Conservation (phyloP, 2,888 invertebrate species). For the Pristionchus maxplancki region DNA sequence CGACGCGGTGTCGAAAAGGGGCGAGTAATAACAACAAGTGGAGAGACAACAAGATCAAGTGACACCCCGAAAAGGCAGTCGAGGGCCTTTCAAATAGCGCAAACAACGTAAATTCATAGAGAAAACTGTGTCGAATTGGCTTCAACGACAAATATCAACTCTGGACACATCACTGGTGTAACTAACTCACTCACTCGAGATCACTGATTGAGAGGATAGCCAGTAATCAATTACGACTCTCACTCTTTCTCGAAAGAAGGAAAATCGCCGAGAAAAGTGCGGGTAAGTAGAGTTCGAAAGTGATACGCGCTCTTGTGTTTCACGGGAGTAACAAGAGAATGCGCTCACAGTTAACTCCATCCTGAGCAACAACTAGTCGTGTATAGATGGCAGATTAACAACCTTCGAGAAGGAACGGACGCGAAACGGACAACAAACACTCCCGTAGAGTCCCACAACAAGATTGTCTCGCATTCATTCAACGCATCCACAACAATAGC, state of each 20-base stretch:
- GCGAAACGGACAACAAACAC: background rate
- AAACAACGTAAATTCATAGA: too few relatives aligned
- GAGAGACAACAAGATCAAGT: background rate
- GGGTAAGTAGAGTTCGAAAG: background rate
- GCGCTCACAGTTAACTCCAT: too few relatives aligned
- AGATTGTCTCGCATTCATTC: background rate
- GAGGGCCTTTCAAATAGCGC: too few relatives aligned
- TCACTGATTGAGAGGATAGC: background rate
- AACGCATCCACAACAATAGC: background rate
- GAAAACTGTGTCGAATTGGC: too few relatives aligned
- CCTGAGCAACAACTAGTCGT: background rate
- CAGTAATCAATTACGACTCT: background rate
- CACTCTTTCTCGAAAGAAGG: background rate
- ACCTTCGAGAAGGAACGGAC: background rate
- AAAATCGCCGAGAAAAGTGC: background rate
- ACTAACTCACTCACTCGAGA: background rate
- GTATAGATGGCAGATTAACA: background rate
- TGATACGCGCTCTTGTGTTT: background rate
- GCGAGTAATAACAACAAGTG: background rate
- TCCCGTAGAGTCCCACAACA: background rate
- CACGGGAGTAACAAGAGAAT: background rate
- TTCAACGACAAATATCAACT: too few relatives aligned
- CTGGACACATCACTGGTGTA: too few relatives aligned
- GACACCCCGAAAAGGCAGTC: too few relatives aligned
- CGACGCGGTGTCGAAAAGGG: background rate